Base-by-base conservation (phyloP, 2,888 invertebrate species). In the Temnothorax rugatulus region DNA sequence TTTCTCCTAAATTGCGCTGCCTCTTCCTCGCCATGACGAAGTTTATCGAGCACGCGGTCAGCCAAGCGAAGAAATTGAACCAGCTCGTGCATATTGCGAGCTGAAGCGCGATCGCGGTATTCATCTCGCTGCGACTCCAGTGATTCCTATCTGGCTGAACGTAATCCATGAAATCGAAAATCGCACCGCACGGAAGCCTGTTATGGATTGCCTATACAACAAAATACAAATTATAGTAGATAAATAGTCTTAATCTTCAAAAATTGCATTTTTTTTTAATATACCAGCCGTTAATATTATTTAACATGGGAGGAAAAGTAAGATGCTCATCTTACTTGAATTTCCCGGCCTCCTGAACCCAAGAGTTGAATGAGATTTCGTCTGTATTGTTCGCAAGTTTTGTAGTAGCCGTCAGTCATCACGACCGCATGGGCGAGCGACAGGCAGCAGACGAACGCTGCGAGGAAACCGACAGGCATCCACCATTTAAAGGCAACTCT, bases 101-200 rank as follows among this genome's bases (percentile, higher is more conserved):
- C 82, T 97, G 96, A 75, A 98, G 95, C 15, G 97, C 96, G 4
- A 96, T 92, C 0, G 97, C 97, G 0, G 97, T 98, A 92, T 98
- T 97, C 59, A 98, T 97, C 87, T 96, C 96, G 71, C 96, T 96
- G 52, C 97, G 96, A 38, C 97, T 95, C 89, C 96, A 96, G 88
- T 96, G 96, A 73, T 96, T 96, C 0, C 96, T 95, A 89, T 97
- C 97, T 74, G 97, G 96, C 85, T 97, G 97, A 84, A 98, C 95
- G 91, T 97, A 98, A 93, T 98, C 98, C 97, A 98, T 97, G 93
- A 97, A 98, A 95, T 98, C 98, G 90, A 96, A 97, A 73, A 98
- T 96, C 0, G 97, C 96, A 83, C 97, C 96, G 93, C 98, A 98
- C 0, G 96, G 95, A 3, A 98, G 95, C 15, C 98, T 96, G 84